Base-by-base conservation (phyloP, 30 jellyfish, hydroid and myxozoan genomes). In the Hydractinia symbiolongicarpus region DNA sequence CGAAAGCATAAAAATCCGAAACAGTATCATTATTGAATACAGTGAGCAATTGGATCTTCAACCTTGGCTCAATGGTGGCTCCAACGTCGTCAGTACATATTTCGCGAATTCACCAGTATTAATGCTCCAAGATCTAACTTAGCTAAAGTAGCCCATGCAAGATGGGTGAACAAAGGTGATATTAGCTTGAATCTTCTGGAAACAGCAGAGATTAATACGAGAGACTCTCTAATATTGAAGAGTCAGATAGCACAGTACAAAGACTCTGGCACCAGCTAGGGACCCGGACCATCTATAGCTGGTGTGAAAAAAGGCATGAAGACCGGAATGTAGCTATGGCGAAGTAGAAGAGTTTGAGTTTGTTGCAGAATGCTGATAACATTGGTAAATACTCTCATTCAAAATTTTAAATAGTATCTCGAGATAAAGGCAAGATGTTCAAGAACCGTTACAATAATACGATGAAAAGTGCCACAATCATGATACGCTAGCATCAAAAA, bases 231-330 rank as follows among this genome's bases (percentile, higher is more conserved):
- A 3, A 58, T 58, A 58, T 16, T 58, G 19, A 3, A 58, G 19
- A 58, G 17, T 16, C 69, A 58, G 3, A 58, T 58, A 16, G 19
- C 17, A 13, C 69, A 58, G 69, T 58, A 58, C 69, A 58, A 58
- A 16, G 69, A 58, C 19, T 13, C 17, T 58, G 3, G 3, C 15
- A 11, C 69, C 19, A 58, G 69, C 19, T 58, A 0, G 19, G 69
- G 69, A 58, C 3, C 69, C 15, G 3, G 69, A 58, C 69, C 69
- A 16, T 58, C 3, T 13, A 58, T 58, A 13, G 15, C 69, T 58
- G 69, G 69, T 58, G 69, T 58, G 69, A 58, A 58, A 58, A 58
- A 58, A 58, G 69, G 19, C 69, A 58, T 16, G 69, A 58, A 58
- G 69, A 58, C 15, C 69, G 69, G 19, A 58, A 58, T 58, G 19